Evolutionary conservation across 2,113 vertebrate species (phyloP).

Genomic region (Echinops telfairi): DNA sequence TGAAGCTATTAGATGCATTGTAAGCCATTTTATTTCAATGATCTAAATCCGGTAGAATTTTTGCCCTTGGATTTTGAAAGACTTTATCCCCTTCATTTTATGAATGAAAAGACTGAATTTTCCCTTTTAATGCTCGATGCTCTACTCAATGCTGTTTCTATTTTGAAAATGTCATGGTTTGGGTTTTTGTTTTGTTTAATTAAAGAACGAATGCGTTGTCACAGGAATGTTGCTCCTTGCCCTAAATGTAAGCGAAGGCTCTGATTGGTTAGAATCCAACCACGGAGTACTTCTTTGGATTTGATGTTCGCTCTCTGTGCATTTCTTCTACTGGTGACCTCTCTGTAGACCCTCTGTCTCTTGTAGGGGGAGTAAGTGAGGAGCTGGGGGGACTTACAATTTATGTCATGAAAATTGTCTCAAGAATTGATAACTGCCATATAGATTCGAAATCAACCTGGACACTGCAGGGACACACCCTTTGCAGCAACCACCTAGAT

Average conservation of each 20-base stretch:
- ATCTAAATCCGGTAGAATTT: constrained; percentile 56
- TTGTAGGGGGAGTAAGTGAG: constrained; percentile 63
- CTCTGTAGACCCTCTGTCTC: constrained; percentile 70
- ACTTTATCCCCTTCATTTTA: constrained; percentile 67
- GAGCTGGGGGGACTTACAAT: not conserved
- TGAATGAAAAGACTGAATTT: constrained; percentile 68
- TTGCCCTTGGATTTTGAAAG: constrained; percentile 13
- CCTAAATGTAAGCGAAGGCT: constrained; percentile 54
- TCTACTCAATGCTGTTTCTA: constrained; percentile 65
- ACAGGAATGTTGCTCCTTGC: constrained; percentile 31
- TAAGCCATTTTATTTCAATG: constrained; percentile 44
- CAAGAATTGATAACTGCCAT: constrained; percentile 74
- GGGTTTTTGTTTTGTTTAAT: constrained; percentile 9
- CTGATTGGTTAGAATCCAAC: constrained; percentile 47
- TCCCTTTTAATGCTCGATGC: constrained; percentile 59
- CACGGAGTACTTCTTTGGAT: constrained; percentile 65
- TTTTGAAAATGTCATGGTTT: constrained; percentile 68
- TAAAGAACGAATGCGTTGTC: constrained; percentile 59
- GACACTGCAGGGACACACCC: constrained; percentile 65
- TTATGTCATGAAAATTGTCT: constrained; percentile 60
- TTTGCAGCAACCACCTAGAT: constrained; percentile 20
- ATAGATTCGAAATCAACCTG: constrained; percentile 58
- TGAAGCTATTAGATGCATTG: constrained; percentile 50
- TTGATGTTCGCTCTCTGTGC: constrained; percentile 64
- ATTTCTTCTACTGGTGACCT: constrained; percentile 59